phyloP scores from a whole-genome alignment of 2,797 vertebrate species.

The Typhlichthys eigenmanni region DNA sequence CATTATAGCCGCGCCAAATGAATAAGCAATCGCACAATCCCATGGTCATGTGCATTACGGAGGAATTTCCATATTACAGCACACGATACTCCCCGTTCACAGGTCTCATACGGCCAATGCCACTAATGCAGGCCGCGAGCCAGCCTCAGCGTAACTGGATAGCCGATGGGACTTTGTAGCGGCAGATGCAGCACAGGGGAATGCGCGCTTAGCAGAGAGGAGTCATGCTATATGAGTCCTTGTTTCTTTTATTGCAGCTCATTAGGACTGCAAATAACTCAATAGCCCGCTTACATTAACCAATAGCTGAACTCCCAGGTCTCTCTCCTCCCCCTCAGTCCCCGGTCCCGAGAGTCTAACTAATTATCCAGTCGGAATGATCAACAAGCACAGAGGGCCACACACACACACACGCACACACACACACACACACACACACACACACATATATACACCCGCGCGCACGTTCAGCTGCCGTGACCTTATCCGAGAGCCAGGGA shows the following conservation, averaged over 20 bases:
- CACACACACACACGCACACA: slow-evolving; percentile 3
- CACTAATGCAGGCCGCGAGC: slow-evolving; percentile 79
- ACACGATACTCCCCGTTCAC: slow-evolving; percentile 86
- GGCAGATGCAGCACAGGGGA: slow-evolving; percentile 81
- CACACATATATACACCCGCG: background rate
- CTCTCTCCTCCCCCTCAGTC: slow-evolving; percentile 39
- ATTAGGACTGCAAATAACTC: slow-evolving; percentile 83
- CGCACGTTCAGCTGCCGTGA: slow-evolving; percentile 4
- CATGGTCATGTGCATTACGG: slow-evolving; percentile 77
- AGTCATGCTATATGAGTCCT: slow-evolving; percentile 74
- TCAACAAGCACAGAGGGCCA: slow-evolving; percentile 49
- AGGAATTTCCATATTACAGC: slow-evolving; percentile 89
- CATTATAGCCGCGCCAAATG: slow-evolving; percentile 77
- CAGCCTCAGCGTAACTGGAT: slow-evolving; percentile 84
- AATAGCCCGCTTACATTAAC: slow-evolving; percentile 76
- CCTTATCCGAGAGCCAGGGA: background rate
- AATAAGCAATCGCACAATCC: slow-evolving; percentile 85
- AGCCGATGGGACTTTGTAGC: slow-evolving; percentile 78
- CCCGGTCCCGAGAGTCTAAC: slow-evolving; percentile 34
- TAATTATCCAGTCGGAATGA: slow-evolving; percentile 62
- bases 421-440: too few relatives aligned
- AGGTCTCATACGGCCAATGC: slow-evolving; percentile 73
- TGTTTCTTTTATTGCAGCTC: slow-evolving; percentile 83
- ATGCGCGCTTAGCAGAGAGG: slow-evolving; percentile 65
- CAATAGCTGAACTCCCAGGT: slow-evolving; percentile 54